Evolutionary conservation across 2,888 invertebrate genomes (phyloP).

Genomic region (Brachypalpus laphriformis): DNA sequence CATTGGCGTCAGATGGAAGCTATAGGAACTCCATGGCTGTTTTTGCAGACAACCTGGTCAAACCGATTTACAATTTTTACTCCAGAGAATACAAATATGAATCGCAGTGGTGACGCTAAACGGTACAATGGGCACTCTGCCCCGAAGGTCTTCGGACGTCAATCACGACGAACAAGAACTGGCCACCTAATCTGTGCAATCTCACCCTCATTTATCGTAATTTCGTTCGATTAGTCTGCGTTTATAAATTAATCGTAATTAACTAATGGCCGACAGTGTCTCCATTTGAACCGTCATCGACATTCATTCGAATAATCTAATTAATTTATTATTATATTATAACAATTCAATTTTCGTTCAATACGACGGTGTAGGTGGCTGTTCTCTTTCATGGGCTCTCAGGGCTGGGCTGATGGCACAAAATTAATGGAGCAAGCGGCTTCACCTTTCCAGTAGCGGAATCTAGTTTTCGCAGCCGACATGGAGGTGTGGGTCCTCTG

Average conservation of each 20-base stretch:
- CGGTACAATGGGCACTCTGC: background rate
- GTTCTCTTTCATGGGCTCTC: background rate
- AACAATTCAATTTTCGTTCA: slow-evolving; percentile 51
- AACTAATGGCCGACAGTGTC: slow-evolving; percentile 40
- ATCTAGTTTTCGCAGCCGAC: slow-evolving; percentile 16
- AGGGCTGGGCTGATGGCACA: background rate
- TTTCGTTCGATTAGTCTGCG: slow-evolving; percentile 40
- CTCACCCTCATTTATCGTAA: slow-evolving; percentile 25
- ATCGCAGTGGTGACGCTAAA: background rate
- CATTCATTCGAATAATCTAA: slow-evolving; percentile 44
- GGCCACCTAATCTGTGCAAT: slow-evolving; percentile 1
- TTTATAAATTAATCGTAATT: slow-evolving; percentile 50
- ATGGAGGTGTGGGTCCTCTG: background rate
- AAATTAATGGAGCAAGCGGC: too few species aligned
- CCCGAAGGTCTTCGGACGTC: background rate
- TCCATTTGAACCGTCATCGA: slow-evolving; percentile 14
- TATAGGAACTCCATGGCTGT: background rate
- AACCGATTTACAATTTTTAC: slow-evolving; percentile 13
- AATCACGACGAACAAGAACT: background rate
- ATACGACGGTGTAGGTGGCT: background rate
- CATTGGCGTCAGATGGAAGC: slow-evolving; percentile 42
- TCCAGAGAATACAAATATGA: background rate
- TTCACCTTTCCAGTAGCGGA: slow-evolving; percentile 14
- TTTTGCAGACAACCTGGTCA: background rate
- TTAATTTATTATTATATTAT: slow-evolving; percentile 50